Evolutionary conservation across 2,113 vertebrate species (phyloP).

Genomic region (Lamprotornis superbus): DNA sequence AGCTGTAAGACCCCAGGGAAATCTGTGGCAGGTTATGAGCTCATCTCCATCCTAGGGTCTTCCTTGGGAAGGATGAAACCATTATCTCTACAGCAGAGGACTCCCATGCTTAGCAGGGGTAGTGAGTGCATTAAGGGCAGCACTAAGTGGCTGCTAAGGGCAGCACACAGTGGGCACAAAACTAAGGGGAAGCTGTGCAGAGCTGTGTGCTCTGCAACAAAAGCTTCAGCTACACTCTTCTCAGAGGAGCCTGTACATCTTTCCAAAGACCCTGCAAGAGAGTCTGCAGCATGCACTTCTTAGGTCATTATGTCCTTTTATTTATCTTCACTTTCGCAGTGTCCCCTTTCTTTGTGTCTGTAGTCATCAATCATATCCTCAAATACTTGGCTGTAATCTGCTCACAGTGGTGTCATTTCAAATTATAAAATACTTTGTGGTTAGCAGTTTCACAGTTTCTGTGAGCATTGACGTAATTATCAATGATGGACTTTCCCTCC

Average conservation of each 20-base stretch:
- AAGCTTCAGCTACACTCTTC: not conserved
- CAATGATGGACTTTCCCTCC: not conserved
- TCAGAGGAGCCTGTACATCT: not conserved
- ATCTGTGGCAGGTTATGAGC: not conserved
- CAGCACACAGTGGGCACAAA: too few species aligned
- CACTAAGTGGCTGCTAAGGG: too few species aligned
- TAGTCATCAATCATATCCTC: not conserved
- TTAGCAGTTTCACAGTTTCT: slow-evolving; percentile 14
- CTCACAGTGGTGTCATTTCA: not conserved
- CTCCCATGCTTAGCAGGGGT: not conserved
- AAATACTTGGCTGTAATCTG: slow-evolving; percentile 1
- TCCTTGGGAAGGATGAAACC: not conserved
- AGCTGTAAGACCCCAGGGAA: not conserved
- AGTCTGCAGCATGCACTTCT: not conserved
- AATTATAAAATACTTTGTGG: slow-evolving; percentile 16
- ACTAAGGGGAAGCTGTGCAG: not conserved
- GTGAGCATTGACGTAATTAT: not conserved
- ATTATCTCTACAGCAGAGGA: not conserved
- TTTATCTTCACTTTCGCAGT: not conserved
- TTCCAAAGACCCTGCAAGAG: not conserved
- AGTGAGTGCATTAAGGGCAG: not conserved
- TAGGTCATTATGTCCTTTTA: not conserved
- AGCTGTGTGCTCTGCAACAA: not conserved
- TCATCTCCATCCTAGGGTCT: not conserved
- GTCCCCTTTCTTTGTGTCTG: not conserved